Conservation (phyloP, 2,888 invertebrate genomes). For the Eristalis pertinax region DNA sequence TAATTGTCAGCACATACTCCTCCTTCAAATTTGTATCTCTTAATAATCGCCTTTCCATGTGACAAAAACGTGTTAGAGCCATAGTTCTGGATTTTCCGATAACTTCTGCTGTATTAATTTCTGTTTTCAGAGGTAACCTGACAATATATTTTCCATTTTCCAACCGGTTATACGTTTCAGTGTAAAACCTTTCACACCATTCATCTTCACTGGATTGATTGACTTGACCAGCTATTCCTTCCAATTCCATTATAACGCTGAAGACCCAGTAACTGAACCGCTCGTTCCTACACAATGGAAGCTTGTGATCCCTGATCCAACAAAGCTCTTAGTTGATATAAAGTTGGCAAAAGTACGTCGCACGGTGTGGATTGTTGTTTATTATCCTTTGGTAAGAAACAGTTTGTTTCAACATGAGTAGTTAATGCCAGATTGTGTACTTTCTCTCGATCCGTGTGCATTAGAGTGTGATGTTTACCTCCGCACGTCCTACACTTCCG, state of each 20-base stretch:
- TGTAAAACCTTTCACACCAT: too few relatives aligned
- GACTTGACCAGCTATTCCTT: too few relatives aligned
- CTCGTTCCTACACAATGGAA: constrained; percentile 21
- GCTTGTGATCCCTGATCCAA: constrained; percentile 34
- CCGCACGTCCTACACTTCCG: constrained; percentile 18
- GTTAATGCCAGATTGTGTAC: neutral
- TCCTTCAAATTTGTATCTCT: too few relatives aligned
- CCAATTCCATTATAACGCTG: constrained; percentile 5
- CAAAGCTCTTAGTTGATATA: constrained; percentile 7
- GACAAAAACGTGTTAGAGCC: too few relatives aligned
- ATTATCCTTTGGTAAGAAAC: neutral
- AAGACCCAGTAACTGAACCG: constrained; percentile 14
- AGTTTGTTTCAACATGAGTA: neutral
- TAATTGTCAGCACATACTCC: too few relatives aligned
- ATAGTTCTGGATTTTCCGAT: too few relatives aligned
- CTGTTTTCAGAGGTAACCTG: too few relatives aligned
- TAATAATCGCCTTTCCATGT: too few relatives aligned
- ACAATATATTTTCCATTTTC: too few relatives aligned
- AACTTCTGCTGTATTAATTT: too few relatives aligned
- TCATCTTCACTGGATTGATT: too few relatives aligned
- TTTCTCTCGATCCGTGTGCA: constrained; percentile 7
- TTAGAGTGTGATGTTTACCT: constrained; percentile 28
- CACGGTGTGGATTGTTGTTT: neutral
- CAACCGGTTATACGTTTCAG: too few relatives aligned
- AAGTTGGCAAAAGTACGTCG: constrained; percentile 8